Percentiles rank a stretch among this genome's conserved stretches.
Evolutionary conservation across 53 echinoderm and acorn worm genomes (phyloP).

Genomic region (Echinarachnius parma): DNA sequence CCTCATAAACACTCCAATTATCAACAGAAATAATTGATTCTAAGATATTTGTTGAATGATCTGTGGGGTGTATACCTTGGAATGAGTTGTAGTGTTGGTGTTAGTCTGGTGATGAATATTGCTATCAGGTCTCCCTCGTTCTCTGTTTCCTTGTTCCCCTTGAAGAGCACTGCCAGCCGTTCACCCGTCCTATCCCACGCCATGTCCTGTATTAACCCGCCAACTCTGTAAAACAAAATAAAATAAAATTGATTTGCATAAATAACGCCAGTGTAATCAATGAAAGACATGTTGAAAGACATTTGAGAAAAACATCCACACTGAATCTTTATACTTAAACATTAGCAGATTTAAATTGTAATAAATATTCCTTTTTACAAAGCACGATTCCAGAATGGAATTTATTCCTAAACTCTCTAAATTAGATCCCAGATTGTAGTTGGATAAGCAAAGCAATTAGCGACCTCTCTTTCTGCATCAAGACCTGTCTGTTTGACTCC

Average conservation of each 20-base stretch:
- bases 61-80: too few species aligned
- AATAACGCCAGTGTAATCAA: background rate
- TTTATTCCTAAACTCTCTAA: too few species aligned
- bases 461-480: too few species aligned
- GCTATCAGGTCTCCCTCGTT: conserved; percentile 63
- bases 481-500: too few species aligned
- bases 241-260: background rate
- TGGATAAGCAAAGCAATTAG: too few species aligned
- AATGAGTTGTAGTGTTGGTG: conserved; percentile 80
- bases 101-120: conserved; percentile 78
- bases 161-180: conserved; percentile 84
- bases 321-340: background rate
- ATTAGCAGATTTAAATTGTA: background rate
- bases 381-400: too few species aligned
- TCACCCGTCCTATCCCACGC: conserved; percentile 88
- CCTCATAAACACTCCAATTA: too few species aligned
- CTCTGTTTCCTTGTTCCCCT: conserved; percentile 34
- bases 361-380: too few species aligned
- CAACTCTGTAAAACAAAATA: conserved; percentile 53
- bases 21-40: too few species aligned
- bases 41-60: too few species aligned
- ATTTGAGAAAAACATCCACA: background rate
- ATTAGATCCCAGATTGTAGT: too few species aligned
- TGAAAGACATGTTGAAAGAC: background rate
- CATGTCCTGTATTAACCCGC: conserved; percentile 90